phyloP scores from a whole-genome alignment of 2,797 vertebrate genomes.

The Onychomys arenicola region DNA sequence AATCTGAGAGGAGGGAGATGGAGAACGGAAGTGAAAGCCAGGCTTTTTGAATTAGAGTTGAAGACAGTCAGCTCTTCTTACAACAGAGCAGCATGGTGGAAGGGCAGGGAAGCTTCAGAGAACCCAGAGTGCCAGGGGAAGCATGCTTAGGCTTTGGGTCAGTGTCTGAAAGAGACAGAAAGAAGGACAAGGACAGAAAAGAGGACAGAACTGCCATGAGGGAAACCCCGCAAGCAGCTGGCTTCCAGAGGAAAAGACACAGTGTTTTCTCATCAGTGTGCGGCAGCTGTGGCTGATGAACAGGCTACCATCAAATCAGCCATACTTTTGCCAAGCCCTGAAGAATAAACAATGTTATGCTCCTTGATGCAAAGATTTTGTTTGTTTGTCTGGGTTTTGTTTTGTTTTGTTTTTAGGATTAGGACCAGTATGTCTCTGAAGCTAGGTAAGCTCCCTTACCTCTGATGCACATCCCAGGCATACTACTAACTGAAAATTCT shows the following conservation, averaged over 20 bases:
- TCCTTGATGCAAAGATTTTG: not conserved
- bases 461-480: not conserved
- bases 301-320: conserved; percentile 9
- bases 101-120: not conserved
- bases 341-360: not conserved
- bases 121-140: not conserved
- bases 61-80: too few relatives aligned
- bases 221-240: not conserved
- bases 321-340: conserved; percentile 20
- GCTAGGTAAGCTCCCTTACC: too few relatives aligned
- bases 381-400: not conserved
- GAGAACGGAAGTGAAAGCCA: not conserved
- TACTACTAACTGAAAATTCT: not conserved
- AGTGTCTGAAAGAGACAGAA: not conserved
- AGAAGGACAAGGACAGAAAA: not conserved
- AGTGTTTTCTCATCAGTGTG: conserved; percentile 24
- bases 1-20: not conserved
- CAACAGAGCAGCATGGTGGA: not conserved
- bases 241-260: not conserved
- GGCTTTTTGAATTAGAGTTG: not conserved
- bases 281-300: not conserved
- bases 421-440: not conserved
- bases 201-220: not conserved
- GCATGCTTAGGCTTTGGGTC: not conserved
- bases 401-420: not conserved